Evolutionary conservation across 2,888 invertebrate species (phyloP).

Genomic region (Agrochola lota): DNA sequence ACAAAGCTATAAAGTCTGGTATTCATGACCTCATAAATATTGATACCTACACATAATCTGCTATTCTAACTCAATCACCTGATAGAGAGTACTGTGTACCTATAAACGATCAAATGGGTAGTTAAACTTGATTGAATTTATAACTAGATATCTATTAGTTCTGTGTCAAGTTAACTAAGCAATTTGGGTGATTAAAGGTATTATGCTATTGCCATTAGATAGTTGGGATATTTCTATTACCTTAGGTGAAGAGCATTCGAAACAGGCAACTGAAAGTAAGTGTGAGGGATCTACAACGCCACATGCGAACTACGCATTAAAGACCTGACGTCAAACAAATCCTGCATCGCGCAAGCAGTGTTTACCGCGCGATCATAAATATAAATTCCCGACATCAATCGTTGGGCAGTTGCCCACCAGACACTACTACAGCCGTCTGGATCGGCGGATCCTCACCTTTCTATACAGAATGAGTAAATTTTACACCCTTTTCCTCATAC

Average conservation of each 20-base stretch:
- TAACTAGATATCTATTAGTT: conserved; percentile 3
- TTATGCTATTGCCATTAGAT: background rate
- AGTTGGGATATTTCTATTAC: background rate
- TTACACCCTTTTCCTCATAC: no score
- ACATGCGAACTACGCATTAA: no score
- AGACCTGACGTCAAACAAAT: no score
- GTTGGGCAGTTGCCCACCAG: no score
- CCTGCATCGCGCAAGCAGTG: no score
- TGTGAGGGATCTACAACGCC: no score
- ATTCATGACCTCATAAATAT: conserved; percentile 38
- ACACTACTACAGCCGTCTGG: no score
- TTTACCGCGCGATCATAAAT: no score
- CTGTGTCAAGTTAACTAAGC: background rate
- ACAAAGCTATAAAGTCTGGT: conserved; percentile 10
- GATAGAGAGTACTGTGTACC: background rate
- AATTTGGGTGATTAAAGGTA: background rate
- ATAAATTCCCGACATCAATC: no score
- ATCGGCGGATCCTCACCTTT: no score
- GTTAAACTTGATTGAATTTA: conserved; percentile 15
- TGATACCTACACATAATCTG: conserved; percentile 3
- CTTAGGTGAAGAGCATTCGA: background rate
- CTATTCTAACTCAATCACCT: conserved; percentile 21
- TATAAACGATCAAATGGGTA: background rate
- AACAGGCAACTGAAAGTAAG: no score
- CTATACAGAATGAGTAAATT: no score